phyloP scores from a whole-genome alignment of 2,113 vertebrate genomes.

The Heliornis fulica region DNA sequence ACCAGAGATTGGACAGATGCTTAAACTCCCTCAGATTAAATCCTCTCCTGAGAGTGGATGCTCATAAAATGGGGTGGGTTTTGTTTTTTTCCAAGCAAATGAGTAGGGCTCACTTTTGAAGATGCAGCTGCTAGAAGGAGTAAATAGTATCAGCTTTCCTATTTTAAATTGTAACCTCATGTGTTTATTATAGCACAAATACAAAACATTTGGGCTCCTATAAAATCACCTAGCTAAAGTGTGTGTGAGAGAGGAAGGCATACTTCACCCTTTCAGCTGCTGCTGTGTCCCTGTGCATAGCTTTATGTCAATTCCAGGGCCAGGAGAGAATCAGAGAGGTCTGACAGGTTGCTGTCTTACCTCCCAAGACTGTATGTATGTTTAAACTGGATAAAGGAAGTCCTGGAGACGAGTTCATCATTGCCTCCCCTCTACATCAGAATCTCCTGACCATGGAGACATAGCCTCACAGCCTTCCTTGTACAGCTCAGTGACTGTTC shows the following conservation, averaged over 20 bases:
- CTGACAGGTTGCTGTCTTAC: neutral
- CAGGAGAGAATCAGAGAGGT: neutral
- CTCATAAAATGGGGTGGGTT: neutral
- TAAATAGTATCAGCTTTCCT: neutral
- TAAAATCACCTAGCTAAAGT: neutral
- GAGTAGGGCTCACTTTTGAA: neutral
- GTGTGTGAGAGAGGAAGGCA: neutral
- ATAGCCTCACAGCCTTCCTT: neutral
- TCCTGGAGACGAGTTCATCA: neutral
- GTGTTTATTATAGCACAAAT: neutral
- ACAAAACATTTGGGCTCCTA: neutral
- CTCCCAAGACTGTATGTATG: neutral
- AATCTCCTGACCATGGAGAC: rapidly evolving
- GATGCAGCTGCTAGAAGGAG: neutral
- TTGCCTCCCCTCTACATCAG: rapidly evolving
- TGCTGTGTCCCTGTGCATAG: neutral
- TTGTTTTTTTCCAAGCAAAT: neutral
- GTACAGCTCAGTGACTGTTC: neutral
- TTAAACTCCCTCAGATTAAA: neutral
- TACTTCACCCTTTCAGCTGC: neutral
- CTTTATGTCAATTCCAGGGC: neutral
- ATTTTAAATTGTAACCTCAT: neutral
- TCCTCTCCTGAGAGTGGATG: neutral
- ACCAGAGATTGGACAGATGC: neutral
- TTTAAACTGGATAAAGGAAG: neutral